Evolutionary conservation across 1,140 invertebrate species (phyloP).

Genomic region (Magallana ariakensis): DNA sequence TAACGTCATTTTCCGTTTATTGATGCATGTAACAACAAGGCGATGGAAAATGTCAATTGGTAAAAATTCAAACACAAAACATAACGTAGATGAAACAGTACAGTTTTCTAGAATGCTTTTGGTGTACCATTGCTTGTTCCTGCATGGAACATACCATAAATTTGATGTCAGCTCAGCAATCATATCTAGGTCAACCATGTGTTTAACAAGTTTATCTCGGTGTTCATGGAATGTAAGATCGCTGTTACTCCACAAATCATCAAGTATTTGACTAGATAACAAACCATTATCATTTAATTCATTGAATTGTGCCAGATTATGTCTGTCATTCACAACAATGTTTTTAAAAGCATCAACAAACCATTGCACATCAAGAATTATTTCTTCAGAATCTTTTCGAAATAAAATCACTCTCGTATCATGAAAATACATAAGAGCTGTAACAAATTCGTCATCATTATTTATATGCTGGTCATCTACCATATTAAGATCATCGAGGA

Average conservation of each 20-base stretch:
- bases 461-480: neutral
- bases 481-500: neutral
- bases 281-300: neutral
- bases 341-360: neutral
- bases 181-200: neutral
- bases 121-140: neutral
- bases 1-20: neutral
- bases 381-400: neutral
- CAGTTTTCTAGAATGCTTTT: neutral
- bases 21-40: neutral
- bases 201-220: neutral
- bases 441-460: neutral
- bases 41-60: neutral
- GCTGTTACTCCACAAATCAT: neutral
- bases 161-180: neutral
- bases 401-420: neutral
- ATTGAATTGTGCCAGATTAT: neutral
- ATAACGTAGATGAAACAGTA: neutral
- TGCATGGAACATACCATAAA: neutral
- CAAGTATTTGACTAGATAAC: neutral
- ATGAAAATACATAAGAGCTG: neutral
- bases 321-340: neutral
- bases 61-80: neutral
- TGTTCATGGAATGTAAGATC: neutral
- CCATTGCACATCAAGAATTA: neutral